Conservation (phyloP, 2,888 invertebrate genomes). For the Choristoneura rosaceana region DNA sequence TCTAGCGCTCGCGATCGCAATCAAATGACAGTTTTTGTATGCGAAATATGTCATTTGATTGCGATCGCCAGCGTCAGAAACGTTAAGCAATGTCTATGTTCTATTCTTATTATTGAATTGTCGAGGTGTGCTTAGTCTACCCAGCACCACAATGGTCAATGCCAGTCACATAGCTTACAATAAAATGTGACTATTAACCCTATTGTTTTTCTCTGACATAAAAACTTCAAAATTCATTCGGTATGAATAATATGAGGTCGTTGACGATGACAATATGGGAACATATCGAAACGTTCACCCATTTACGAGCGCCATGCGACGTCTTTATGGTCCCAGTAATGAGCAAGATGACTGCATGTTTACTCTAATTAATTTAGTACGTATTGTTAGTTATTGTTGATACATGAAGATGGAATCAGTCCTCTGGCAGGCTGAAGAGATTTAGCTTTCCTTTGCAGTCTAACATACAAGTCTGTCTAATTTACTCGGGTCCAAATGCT, state of each 20-base stretch:
- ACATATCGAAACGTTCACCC: conserved; percentile 76
- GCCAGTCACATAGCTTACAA: no score
- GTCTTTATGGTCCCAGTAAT: conserved; percentile 65
- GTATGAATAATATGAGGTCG: conserved; percentile 16
- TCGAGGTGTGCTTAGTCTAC: no score
- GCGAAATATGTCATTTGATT: no score
- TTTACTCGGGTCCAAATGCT: no score
- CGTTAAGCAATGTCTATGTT: no score
- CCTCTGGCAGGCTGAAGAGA: neutral
- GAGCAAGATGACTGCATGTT: conserved; percentile 49
- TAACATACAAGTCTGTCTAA: neutral
- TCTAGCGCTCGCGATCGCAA: no score
- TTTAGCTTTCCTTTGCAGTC: neutral
- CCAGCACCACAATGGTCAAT: no score
- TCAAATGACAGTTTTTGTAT: no score
- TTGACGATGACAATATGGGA: conserved; percentile 63
- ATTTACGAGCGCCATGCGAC: conserved; percentile 64
- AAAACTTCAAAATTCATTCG: neutral
- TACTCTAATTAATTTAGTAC: conserved; percentile 57
- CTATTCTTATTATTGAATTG: no score
- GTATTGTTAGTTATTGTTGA: conserved; percentile 29
- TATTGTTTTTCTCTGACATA: no score
- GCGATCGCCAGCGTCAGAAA: no score
- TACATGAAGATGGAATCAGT: neutral
- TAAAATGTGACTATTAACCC: no score